Evolutionary conservation across 2,888 invertebrate species (phyloP), one percentile per base, ranked within the genome.

Genomic region (Phlogophora meticulosa): DNA sequence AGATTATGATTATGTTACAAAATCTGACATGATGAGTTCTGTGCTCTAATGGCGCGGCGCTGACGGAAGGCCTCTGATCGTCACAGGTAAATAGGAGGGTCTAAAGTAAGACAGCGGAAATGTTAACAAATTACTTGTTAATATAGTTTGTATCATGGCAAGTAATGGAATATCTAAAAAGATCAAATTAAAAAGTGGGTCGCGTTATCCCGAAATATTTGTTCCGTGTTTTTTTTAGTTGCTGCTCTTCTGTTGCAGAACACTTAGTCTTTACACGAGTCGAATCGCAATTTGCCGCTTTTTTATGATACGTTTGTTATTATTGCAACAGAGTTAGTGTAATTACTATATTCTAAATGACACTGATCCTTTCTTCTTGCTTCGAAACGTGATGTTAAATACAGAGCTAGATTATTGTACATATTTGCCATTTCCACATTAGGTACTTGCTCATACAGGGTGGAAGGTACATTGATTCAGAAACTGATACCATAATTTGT

Each of bases 361-460:
- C 4, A 43, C 43, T 0, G 7, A 17, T 43, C 61, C 15, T 43
- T 61, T 43, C 22, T 24, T 24, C 17, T 40, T 0, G n/a, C 20
- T 40, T 59, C 10, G 7, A 42, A 32, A 17, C 5, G 2, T 59
- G 13, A 34, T 3, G 9, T 61, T 43, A 61, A 43, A 42, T 20
- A 32, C 63, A 9, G 9, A 64, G 22, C 9, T 34, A 24, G 11
- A 65, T 34, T 20, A 62, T 17, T 28, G 28, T n/a, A n/a, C 5
- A 0, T 22, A 22, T 32, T 46, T 13, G 13, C 20, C 7, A 28
- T 62, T 62, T 45, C n/a, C 9, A 34, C 15, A 24, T 32, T 20
- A 24, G 4, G 24, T 59, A 40, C 4, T 10, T 15, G 4, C 9
- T 13, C n/a, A 24, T 15, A 32, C 11, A 32, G n/a, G n/a, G n/a